These are phyloP conservation scores for Drosophila kepulauana DNA, from an alignment of 1,140 invertebrate genomes.

Conservation along the genomic window DNA sequence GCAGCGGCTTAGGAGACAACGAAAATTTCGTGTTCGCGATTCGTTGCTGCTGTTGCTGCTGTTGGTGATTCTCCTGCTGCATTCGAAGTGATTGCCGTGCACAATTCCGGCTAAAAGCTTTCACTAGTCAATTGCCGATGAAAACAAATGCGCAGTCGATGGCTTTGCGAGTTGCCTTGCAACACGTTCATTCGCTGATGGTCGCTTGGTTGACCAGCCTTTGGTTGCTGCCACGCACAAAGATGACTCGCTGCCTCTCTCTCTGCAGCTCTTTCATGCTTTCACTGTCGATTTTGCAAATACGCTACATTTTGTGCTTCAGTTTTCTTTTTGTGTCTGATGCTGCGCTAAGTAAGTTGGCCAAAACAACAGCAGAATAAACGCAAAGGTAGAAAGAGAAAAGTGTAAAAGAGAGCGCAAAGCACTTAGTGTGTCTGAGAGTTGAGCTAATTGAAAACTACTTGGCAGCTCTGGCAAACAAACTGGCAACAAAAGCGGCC, in stretches of 20 bases:
- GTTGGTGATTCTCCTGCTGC: slow-evolving; percentile 37
- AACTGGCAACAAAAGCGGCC: slow-evolving; percentile 40
- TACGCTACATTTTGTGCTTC: slow-evolving; percentile 7
- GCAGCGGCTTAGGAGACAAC: slow-evolving; percentile 26
- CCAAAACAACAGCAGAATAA: slow-evolving; percentile 24
- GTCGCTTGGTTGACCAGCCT: slow-evolving; percentile 14
- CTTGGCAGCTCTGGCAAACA: slow-evolving; percentile 44
- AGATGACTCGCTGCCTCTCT: background rate
- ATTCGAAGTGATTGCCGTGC: slow-evolving; percentile 71
- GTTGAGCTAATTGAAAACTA: slow-evolving; percentile 78
- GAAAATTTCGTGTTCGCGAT: slow-evolving; percentile 11
- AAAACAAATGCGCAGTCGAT: slow-evolving; percentile 77
- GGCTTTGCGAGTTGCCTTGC: slow-evolving; percentile 14
- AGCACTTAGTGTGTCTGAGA: slow-evolving; percentile 47
- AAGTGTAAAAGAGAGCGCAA: slow-evolving; percentile 2
- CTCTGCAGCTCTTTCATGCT: background rate
- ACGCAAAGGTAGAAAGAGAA: background rate
- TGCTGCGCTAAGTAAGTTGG: slow-evolving; percentile 35
- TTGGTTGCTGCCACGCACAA: background rate
- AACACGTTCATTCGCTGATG: background rate
- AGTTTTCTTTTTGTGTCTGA: slow-evolving; percentile 9
- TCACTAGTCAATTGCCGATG: slow-evolving; percentile 77
- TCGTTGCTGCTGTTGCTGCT: slow-evolving; percentile 33
- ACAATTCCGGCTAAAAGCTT: slow-evolving; percentile 79
- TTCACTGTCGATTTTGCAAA: background rate